Conservation (phyloP, 2,888 invertebrate genomes). For the Erebia aethiops region DNA sequence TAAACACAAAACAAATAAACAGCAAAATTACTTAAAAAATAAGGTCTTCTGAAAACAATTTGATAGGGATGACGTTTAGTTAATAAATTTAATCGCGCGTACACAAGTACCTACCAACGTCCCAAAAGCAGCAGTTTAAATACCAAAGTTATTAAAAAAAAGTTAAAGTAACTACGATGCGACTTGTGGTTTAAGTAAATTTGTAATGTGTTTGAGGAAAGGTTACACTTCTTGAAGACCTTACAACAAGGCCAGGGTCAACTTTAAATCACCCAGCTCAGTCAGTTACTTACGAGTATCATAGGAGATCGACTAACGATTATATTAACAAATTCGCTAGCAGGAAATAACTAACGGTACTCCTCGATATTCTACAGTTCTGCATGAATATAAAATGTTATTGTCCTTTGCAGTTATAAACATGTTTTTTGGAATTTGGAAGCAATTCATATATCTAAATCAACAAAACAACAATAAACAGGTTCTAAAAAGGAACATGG, state of each 20-base stretch:
- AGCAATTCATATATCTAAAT: neutral
- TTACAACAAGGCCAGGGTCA: constrained; percentile 26
- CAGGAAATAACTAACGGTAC: constrained; percentile 25
- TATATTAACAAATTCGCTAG: constrained; percentile 20
- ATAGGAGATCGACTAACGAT: constrained; percentile 25
- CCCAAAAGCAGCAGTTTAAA: too few species aligned
- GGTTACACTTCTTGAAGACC: neutral
- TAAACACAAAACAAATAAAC: too few species aligned
- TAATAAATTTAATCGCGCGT: too few species aligned
- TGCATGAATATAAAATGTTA: constrained; percentile 3
- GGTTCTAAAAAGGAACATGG: neutral
- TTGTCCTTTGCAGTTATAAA: neutral
- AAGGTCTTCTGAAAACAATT: too few species aligned
- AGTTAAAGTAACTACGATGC: too few species aligned
- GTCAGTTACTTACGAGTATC: neutral
- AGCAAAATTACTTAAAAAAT: too few species aligned
- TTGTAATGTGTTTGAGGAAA: neutral
- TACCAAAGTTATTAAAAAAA: too few species aligned
- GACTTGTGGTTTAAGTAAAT: neutral
- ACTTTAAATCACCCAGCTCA: constrained; percentile 11
- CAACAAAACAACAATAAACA: neutral
- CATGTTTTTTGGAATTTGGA: neutral
- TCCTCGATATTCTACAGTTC: neutral
- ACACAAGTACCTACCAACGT: too few species aligned
- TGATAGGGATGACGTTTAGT: too few species aligned